phyloP scores from a whole-genome alignment of 2,113 vertebrate genomes.

The Mustela nigripes region DNA sequence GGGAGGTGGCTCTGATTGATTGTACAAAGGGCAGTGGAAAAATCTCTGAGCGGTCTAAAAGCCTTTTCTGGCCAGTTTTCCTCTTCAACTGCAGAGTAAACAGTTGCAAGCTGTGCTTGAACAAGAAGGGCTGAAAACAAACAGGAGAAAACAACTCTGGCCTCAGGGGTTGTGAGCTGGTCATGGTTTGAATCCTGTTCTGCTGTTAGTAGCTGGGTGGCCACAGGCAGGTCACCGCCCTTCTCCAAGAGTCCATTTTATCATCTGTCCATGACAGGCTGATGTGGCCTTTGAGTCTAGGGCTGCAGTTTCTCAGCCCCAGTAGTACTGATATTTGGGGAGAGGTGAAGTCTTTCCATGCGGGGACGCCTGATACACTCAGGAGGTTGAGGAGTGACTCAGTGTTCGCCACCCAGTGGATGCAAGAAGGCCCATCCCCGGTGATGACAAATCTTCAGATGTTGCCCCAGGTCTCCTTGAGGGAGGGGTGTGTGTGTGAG shows the following conservation, averaged over 20 bases:
- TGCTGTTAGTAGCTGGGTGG: not conserved
- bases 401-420: not conserved
- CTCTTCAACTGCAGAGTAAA: not conserved
- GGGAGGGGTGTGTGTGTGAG: not conserved
- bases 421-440: not conserved
- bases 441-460: not conserved
- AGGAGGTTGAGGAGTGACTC: not conserved
- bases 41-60: not conserved
- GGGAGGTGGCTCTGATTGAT: not conserved
- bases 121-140: not conserved
- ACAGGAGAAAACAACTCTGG: not conserved
- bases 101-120: too few species aligned
- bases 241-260: not conserved
- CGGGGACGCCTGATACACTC: not conserved
- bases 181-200: not conserved
- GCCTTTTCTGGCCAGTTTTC: not conserved
- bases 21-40: constrained; percentile 18
- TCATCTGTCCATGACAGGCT: not conserved
- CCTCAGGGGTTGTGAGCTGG: not conserved
- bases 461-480: not conserved
- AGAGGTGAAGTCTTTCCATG: not conserved
- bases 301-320: not conserved
- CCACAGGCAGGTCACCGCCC: not conserved
- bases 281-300: not conserved
- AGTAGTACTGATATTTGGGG: not conserved